Evolutionary conservation across 2,797 vertebrate genomes (phyloP).

Genomic region (Rallus crepitans): DNA sequence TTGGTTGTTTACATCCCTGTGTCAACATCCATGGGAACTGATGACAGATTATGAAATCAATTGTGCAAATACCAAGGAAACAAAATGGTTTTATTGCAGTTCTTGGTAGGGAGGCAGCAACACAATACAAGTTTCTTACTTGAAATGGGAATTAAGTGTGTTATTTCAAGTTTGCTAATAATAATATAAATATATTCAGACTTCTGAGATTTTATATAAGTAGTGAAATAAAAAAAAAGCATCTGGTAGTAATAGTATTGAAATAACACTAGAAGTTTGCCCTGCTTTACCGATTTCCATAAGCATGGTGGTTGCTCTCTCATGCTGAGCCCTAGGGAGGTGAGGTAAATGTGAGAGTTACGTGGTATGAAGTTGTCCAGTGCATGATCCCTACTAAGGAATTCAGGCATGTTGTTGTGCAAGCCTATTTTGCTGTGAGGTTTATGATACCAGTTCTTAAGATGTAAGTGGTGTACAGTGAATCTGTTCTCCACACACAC

Average conservation of each 20-base stretch:
- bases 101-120: background rate
- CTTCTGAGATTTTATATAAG: background rate
- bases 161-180: background rate
- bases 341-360: background rate
- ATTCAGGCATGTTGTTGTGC: background rate
- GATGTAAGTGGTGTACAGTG: background rate
- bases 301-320: background rate
- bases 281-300: background rate
- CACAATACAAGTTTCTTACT: background rate
- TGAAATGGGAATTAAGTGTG: background rate
- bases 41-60: background rate
- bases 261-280: background rate
- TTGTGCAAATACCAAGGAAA: background rate
- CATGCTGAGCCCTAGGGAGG: background rate
- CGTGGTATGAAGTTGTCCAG: background rate
- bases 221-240: background rate
- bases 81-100: background rate
- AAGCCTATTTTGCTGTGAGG: background rate
- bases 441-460: background rate
- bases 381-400: background rate
- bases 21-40: background rate
- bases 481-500: background rate
- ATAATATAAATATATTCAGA: background rate
- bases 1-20: background rate
- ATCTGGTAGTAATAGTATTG: background rate